Conservation (phyloP, 2,797 vertebrate genomes). For the Sphaeramia orbicularis region DNA sequence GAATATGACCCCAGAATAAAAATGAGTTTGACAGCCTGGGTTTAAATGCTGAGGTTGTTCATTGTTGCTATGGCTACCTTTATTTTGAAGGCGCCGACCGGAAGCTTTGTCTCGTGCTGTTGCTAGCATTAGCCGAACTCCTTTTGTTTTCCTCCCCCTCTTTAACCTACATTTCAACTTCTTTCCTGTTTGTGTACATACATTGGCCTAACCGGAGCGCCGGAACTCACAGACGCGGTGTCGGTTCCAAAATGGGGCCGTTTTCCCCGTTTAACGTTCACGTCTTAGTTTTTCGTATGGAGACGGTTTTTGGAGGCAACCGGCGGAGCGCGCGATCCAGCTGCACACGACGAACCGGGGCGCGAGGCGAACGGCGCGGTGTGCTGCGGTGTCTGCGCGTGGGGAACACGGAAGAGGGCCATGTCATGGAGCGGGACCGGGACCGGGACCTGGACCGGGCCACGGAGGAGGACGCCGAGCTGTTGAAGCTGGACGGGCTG, state of each 20-base stretch:
- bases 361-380: slow-evolving; percentile 9
- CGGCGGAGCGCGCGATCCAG: slow-evolving; percentile 57
- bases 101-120: neutral
- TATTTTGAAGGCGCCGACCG: slow-evolving; percentile 34
- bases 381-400: slow-evolving; percentile 77
- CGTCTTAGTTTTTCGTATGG: slow-evolving; percentile 62
- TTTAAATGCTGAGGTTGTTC: too few relatives aligned
- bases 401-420: slow-evolving; percentile 69
- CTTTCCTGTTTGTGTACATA: neutral
- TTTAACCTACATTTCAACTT: neutral
- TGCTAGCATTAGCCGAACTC: fast-evolving
- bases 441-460: too few relatives aligned
- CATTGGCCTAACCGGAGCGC: neutral
- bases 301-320: slow-evolving; percentile 43
- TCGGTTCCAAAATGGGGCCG: slow-evolving; percentile 21
- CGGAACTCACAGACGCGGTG: fast-evolving
- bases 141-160: neutral
- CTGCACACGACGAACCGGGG: slow-evolving; percentile 37
- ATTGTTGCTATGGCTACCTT: slow-evolving; percentile 17
- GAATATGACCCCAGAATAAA: too few relatives aligned
- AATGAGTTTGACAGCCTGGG: too few relatives aligned
- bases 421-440: slow-evolving; percentile 71
- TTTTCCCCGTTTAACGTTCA: neutral
- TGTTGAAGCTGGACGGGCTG: slow-evolving; percentile 70
- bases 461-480: slow-evolving; percentile 67